A percentile compares a stretch with the other conserved stretches of the same genome.
Evolutionary conservation across 2,888 invertebrate genomes (phyloP).

Genomic region (Diarsia rubi): DNA sequence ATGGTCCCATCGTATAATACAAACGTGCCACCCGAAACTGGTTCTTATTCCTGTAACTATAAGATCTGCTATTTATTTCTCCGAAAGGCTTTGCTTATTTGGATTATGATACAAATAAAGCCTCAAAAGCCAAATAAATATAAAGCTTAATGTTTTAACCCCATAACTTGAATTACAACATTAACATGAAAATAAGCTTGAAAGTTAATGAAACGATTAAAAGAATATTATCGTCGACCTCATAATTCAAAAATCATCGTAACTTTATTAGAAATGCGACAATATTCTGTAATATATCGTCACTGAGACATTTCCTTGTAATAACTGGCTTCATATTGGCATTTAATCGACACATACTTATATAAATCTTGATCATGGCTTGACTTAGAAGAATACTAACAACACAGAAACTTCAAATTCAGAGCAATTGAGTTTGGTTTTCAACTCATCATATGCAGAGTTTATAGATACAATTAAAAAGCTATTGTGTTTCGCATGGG

Average conservation of each 20-base stretch:
- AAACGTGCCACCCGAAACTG: slow-evolving; percentile 50
- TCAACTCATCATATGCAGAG: no score
- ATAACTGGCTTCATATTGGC: slow-evolving; percentile 12
- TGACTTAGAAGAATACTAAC: neutral
- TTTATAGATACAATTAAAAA: no score
- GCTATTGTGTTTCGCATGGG: no score
- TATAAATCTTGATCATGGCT: neutral
- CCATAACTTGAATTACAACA: slow-evolving; percentile 8
- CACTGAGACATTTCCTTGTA: neutral
- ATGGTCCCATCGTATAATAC: slow-evolving; percentile 45
- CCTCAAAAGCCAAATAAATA: slow-evolving; percentile 42
- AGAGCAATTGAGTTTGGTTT: neutral
- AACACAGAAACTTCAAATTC: neutral
- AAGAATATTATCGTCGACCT: slow-evolving; percentile 1
- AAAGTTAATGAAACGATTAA: neutral
- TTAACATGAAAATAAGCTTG: slow-evolving; percentile 16
- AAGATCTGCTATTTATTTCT: slow-evolving; percentile 47
- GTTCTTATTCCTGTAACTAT: slow-evolving; percentile 26
- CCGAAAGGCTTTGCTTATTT: slow-evolving; percentile 29
- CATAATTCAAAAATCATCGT: slow-evolving; percentile 9
- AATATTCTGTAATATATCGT: neutral
- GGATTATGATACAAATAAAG: slow-evolving; percentile 24
- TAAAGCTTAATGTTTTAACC: neutral
- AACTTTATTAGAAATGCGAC: slow-evolving; percentile 18
- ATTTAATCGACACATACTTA: neutral